These are phyloP conservation scores for Lordiphosa collinella DNA, from an alignment of 1,140 invertebrate genomes.

Conservation along the genomic window DNA sequence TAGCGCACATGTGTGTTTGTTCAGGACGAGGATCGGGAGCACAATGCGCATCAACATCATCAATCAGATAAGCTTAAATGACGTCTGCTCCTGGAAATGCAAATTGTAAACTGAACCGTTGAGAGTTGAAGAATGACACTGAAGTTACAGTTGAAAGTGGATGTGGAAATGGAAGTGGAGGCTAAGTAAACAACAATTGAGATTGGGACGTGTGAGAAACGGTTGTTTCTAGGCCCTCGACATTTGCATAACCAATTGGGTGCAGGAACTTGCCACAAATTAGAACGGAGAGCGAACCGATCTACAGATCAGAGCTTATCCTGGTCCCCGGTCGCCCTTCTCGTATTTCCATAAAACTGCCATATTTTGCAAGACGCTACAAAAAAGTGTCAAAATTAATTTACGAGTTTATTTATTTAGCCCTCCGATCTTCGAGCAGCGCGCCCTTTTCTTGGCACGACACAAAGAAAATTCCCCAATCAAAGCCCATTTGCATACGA, in stretches of 20 bases:
- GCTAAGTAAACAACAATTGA: conserved; percentile 72
- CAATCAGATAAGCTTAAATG: conserved; percentile 78
- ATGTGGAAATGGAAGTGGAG: conserved; percentile 15
- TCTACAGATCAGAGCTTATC: conserved; percentile 13
- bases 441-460: conserved; percentile 42
- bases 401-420: conserved; percentile 77
- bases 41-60: conserved; percentile 67
- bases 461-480: conserved; percentile 10
- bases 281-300: conserved; percentile 16
- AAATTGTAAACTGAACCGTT: conserved; percentile 71
- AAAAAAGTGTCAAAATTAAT: conserved; percentile 76
- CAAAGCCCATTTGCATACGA: neutral
- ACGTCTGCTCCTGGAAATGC: conserved; percentile 61
- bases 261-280: conserved; percentile 34
- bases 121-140: conserved; percentile 63
- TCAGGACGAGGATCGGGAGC: conserved; percentile 47
- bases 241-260: conserved; percentile 36
- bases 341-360: conserved; percentile 71
- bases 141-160: conserved; percentile 58
- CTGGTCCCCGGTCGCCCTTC: neutral
- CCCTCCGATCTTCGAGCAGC: conserved; percentile 28
- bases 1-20: conserved; percentile 46
- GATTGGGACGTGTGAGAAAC: conserved; percentile 13
- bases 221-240: neutral
- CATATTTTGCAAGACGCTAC: conserved; percentile 60